Evolutionary conservation across 2,888 invertebrate species (phyloP).

Genomic region (Drosophila demipolita): DNA sequence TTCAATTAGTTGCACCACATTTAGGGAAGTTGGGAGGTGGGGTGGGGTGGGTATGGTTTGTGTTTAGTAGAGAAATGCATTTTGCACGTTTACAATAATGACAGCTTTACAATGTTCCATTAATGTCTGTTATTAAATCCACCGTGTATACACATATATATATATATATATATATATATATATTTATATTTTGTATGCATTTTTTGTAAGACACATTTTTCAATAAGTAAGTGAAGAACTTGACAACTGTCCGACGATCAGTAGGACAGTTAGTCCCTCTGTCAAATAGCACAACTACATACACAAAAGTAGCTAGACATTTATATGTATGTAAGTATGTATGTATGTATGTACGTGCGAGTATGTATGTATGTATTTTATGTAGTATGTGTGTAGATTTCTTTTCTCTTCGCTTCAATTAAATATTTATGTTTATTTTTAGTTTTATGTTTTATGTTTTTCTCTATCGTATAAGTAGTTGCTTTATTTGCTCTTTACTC

Average conservation of each 20-base stretch:
- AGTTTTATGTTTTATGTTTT: not conserved
- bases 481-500: constrained; percentile 15
- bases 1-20: constrained; percentile 54
- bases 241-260: constrained; percentile 13
- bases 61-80: constrained; percentile 15
- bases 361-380: not conserved
- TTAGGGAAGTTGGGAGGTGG: constrained; percentile 6
- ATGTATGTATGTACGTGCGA: not conserved
- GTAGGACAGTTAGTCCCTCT: constrained; percentile 3
- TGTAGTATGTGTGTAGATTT: constrained; percentile 3
- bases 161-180: constrained; percentile 22
- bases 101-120: constrained; percentile 51
- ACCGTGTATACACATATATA: constrained; percentile 12
- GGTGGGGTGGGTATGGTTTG: not conserved
- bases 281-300: constrained; percentile 14
- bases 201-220: constrained; percentile 75
- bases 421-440: not conserved
- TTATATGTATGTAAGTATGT: constrained; percentile 8
- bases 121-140: constrained; percentile 27
- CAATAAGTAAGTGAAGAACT: constrained; percentile 73
- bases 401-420: constrained; percentile 9
- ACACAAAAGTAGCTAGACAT: constrained; percentile 9
- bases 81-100: constrained; percentile 37
- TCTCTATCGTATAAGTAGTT: constrained; percentile 9
- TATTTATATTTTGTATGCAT: constrained; percentile 19